Evolutionary conservation across 1,140 invertebrate genomes (phyloP).

Genomic region (Archivesica marissinica): DNA sequence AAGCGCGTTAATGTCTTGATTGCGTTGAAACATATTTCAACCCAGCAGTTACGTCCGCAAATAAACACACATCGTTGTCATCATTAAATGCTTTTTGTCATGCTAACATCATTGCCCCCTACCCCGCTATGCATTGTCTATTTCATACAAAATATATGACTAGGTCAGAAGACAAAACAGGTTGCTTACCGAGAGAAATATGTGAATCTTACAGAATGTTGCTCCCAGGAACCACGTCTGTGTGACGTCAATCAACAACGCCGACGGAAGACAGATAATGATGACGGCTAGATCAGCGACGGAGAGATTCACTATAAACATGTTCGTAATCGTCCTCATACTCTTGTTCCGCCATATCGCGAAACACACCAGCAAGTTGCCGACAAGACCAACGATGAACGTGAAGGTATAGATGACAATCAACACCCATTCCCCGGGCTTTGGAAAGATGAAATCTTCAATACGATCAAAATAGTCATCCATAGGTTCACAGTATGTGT

Average conservation of each 20-base stretch:
- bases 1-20: no score
- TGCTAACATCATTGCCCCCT: no score
- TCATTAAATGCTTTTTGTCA: no score
- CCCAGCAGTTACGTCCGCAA: no score
- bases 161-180: no score
- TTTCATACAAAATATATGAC: no score
- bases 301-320: constrained; percentile 95
- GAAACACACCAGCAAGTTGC: constrained; percentile 93
- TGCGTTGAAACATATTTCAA: no score
- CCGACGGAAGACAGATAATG: constrained; percentile 92
- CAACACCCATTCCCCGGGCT: constrained; percentile 45
- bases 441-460: constrained; percentile 33
- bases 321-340: constrained; percentile 95
- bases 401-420: constrained; percentile 87
- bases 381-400: constrained; percentile 91
- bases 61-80: no score
- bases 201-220: constrained; percentile 90
- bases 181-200: constrained; percentile 91
- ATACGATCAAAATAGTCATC: constrained; percentile 47
- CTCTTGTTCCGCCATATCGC: constrained; percentile 92
- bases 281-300: constrained; percentile 95
- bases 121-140: no score
- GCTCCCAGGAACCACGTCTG: constrained; percentile 94
- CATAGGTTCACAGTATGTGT: constrained; percentile 7
- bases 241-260: constrained; percentile 92